These are phyloP conservation scores for Montifringilla adamsi DNA, from an alignment of 2,113 vertebrate species.

Conservation along the genomic window DNA sequence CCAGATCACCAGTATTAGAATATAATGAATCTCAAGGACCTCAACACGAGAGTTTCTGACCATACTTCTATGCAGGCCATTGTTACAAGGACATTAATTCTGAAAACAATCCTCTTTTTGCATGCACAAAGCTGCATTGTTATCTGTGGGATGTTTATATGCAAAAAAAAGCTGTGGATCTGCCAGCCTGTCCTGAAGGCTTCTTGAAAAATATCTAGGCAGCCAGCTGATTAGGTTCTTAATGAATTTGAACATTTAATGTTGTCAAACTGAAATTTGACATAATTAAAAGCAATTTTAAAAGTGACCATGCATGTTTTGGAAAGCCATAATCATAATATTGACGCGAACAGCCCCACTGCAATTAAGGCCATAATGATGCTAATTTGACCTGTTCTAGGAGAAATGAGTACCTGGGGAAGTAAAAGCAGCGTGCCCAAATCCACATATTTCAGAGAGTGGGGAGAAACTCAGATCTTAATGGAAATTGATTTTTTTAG, in stretches of 20 bases:
- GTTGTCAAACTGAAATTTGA: background rate
- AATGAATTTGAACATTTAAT: background rate
- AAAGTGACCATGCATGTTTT: background rate
- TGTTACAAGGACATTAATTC: background rate
- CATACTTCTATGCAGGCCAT: background rate
- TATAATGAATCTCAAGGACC: background rate
- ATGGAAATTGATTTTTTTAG: background rate
- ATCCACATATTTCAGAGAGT: background rate
- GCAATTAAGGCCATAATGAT: background rate
- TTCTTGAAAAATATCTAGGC: background rate
- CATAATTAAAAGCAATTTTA: background rate
- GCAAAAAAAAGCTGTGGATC: background rate
- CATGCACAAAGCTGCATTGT: background rate
- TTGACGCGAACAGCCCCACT: background rate
- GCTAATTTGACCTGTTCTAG: background rate
- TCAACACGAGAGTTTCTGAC: background rate
- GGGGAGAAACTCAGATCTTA: background rate
- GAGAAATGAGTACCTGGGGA: background rate
- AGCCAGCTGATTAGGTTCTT: background rate
- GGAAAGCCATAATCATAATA: background rate
- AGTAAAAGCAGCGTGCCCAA: background rate
- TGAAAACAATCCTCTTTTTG: background rate
- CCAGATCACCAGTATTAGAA: background rate
- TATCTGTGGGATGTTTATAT: background rate
- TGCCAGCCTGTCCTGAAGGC: background rate